These are phyloP conservation scores for Eurosta solidaginis DNA, from an alignment of 1,140 invertebrate genomes.

Conservation along the genomic window DNA sequence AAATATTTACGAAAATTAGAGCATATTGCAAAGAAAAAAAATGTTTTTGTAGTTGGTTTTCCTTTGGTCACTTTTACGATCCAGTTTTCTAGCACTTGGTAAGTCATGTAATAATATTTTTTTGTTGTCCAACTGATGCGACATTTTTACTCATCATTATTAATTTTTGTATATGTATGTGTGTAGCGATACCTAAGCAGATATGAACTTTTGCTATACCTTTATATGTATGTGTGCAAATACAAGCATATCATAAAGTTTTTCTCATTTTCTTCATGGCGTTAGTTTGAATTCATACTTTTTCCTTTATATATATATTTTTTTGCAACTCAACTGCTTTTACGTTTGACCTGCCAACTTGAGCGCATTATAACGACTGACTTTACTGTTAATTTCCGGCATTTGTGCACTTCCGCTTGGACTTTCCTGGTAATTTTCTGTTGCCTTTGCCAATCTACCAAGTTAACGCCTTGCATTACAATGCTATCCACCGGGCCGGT, in stretches of 20 bases:
- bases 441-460: not conserved
- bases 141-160: slow-evolving; percentile 22
- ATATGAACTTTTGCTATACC: too few species aligned
- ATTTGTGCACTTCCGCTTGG: slow-evolving; percentile 24
- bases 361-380: slow-evolving; percentile 24
- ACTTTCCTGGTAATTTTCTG: slow-evolving; percentile 17
- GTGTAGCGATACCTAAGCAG: too few species aligned
- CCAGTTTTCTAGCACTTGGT: not conserved
- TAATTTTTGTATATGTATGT: too few species aligned
- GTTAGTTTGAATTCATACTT: slow-evolving; percentile 3
- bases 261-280: not conserved
- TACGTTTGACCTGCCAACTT: not conserved
- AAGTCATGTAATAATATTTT: slow-evolving; percentile 15
- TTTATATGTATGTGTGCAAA: too few species aligned
- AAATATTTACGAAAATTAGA: too few species aligned
- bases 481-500: not conserved
- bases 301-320: not conserved
- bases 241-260: slow-evolving; percentile 1
- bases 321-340: not conserved
- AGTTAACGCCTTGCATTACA: not conserved
- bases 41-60: not conserved
- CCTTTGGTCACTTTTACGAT: not conserved
- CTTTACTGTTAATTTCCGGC: slow-evolving; percentile 28
- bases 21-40: not conserved
- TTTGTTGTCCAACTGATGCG: not conserved